Percentiles rank a stretch among this genome's conserved stretches.
phyloP scores from a whole-genome alignment of 2,113 vertebrate species.

The Actinemys pallida region DNA sequence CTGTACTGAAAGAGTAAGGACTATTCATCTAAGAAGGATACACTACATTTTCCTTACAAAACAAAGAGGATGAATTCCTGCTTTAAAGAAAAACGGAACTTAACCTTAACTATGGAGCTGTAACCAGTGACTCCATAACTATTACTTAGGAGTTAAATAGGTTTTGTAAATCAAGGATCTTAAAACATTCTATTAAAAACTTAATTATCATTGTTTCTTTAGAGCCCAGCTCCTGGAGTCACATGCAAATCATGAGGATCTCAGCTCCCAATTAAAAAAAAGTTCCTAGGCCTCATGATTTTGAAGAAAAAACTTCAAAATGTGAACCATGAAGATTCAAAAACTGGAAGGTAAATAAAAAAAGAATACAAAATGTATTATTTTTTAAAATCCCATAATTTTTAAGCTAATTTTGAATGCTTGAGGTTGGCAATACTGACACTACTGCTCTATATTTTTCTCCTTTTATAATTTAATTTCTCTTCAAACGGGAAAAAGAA shows the following conservation, averaged over 20 bases:
- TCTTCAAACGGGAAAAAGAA: neutral
- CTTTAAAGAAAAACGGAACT: neutral
- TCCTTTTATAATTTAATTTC: neutral
- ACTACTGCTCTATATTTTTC: neutral
- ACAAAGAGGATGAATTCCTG: neutral
- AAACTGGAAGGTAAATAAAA: neutral
- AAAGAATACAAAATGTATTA: neutral
- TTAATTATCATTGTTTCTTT: neutral
- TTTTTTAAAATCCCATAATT: neutral
- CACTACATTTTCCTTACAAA: neutral
- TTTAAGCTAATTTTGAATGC: neutral
- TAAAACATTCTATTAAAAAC: neutral
- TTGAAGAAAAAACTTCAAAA: neutral
- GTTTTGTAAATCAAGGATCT: neutral
- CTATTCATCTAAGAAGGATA: neutral
- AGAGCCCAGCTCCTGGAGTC: neutral
- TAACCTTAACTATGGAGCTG: neutral
- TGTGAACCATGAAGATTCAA: neutral
- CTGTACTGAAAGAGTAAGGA: neutral
- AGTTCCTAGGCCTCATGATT: neutral
- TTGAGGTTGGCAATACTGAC: neutral
- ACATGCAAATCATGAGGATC: neutral
- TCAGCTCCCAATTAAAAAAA: neutral
- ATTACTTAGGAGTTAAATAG: neutral
- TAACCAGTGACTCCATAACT: neutral